Evolutionary conservation across 2,797 vertebrate species (phyloP), one percentile per base, ranked within the genome.

Genomic region (Sylvia borin): DNA sequence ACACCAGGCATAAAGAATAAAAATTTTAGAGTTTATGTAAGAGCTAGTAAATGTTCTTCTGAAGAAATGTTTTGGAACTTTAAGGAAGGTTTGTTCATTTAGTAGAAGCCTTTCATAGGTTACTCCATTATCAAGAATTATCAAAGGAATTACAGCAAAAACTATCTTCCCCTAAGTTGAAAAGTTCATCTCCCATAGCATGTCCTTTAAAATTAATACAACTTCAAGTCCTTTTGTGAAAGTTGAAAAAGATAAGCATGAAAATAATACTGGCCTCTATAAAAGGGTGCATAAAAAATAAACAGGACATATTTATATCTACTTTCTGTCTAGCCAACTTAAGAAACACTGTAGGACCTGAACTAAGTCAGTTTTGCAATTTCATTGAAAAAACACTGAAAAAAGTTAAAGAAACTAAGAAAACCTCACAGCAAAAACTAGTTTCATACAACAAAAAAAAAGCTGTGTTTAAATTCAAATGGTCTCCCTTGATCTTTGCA

Each of bases 21-120:
- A 93, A 95, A 92, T 54, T 47, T 73, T 84, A 88, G 71, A 88
- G 83, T 95, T 95, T 96, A 84, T 90, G 71, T 95, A 89, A 89
- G 80, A 92, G 66, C 91, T 97, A 93, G 95, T 95, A 95, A 96
- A 95, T 95, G 97, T 92, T 91, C 96, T 97, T 96, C 90, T 96
- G 88, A 97, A 93, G 77, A 88, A 95, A 65, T 85, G 47, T 50
- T 85, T 96, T 97, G 92, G 62, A 92, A 92, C 92, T 94, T 81
- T 85, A 94, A 93, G 80, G 53, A 93, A 72, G 60, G 57, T 81
- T 88, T 95, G 81, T 57, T 85, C 91, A 75, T 95, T 92, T 93
- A 55, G 36, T 79, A 85, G 86, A 90, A 66, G 70, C 36, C 92
- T 97, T 97, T 98, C 67, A 96, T 93, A 86, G 87, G 32, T 83